Conservation (phyloP, 2,888 invertebrate genomes). For the Unio delphinus region DNA sequence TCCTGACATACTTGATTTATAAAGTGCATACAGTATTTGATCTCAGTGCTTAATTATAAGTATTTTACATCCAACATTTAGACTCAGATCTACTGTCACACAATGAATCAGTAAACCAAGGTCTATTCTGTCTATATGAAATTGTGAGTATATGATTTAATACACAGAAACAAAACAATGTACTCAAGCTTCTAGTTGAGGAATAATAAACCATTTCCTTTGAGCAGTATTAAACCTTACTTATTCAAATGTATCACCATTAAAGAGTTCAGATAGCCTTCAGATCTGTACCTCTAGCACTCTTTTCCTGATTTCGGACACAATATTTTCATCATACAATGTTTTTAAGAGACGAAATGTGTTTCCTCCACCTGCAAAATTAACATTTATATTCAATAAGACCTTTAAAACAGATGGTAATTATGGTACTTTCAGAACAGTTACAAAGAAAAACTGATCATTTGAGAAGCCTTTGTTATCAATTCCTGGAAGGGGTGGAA, state of each 20-base stretch:
- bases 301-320: constrained; percentile 30
- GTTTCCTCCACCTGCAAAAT: constrained; percentile 44
- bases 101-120: no score
- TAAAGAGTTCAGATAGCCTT: constrained; percentile 1
- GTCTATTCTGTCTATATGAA: no score
- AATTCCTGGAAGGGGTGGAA: no score
- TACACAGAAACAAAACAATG: neutral
- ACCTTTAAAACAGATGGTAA: neutral
- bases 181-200: neutral
- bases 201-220: neutral
- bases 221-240: neutral
- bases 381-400: neutral
- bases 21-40: no score
- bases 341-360: constrained; percentile 46
- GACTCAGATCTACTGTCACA: no score
- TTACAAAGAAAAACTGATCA: no score
- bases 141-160: neutral
- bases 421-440: neutral
- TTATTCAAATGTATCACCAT: neutral
- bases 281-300: constrained; percentile 18
- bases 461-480: no score
- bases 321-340: constrained; percentile 42
- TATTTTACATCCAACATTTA: no score
- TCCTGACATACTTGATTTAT: no score
- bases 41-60: no score